These are phyloP conservation scores for Platichthys stellatus DNA, from an alignment of 2,113 vertebrate species.

Conservation along the genomic window DNA sequence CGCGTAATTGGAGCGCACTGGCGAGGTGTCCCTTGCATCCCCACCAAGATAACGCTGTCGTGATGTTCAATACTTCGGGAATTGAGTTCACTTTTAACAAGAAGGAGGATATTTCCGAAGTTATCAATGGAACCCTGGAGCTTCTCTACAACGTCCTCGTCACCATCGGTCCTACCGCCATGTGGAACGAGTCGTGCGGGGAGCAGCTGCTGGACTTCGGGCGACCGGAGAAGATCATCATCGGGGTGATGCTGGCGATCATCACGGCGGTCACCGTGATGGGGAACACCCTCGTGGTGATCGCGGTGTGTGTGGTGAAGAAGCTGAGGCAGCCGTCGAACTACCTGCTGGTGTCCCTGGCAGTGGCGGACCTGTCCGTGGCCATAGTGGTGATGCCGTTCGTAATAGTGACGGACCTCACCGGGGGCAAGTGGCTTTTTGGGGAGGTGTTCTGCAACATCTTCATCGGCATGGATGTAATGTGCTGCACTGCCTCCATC, in stretches of 20 bases:
- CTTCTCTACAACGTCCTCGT: slow-evolving; percentile 59
- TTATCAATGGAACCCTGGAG: slow-evolving; percentile 77
- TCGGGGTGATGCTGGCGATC: slow-evolving; percentile 82
- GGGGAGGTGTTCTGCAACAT: slow-evolving; percentile 86
- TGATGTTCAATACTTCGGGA: slow-evolving; percentile 84
- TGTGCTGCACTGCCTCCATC: slow-evolving; percentile 87
- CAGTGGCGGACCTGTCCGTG: slow-evolving; percentile 85
- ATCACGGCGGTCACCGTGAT: slow-evolving; percentile 85
- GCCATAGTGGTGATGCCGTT: slow-evolving; percentile 86
- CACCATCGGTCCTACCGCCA: slow-evolving; percentile 68
- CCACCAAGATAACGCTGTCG: slow-evolving; percentile 62
- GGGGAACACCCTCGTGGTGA: slow-evolving; percentile 85
- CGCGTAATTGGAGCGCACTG: slow-evolving; percentile 74
- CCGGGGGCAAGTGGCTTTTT: slow-evolving; percentile 86
- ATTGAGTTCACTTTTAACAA: slow-evolving; percentile 74
- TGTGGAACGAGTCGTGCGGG: slow-evolving; percentile 82
- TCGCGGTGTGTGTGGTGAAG: slow-evolving; percentile 85
- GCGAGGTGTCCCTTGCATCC: slow-evolving; percentile 76
- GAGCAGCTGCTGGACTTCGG: slow-evolving; percentile 79
- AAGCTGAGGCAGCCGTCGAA: slow-evolving; percentile 87
- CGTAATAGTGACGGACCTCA: slow-evolving; percentile 85
- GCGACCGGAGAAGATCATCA: slow-evolving; percentile 81
- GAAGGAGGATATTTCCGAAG: slow-evolving; percentile 75
- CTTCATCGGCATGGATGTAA: slow-evolving; percentile 87
- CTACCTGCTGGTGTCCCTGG: slow-evolving; percentile 85